Evolutionary conservation across 2,113 vertebrate species (phyloP), one percentile per base, ranked within the genome.

Genomic region (Phaetusa simplex): DNA sequence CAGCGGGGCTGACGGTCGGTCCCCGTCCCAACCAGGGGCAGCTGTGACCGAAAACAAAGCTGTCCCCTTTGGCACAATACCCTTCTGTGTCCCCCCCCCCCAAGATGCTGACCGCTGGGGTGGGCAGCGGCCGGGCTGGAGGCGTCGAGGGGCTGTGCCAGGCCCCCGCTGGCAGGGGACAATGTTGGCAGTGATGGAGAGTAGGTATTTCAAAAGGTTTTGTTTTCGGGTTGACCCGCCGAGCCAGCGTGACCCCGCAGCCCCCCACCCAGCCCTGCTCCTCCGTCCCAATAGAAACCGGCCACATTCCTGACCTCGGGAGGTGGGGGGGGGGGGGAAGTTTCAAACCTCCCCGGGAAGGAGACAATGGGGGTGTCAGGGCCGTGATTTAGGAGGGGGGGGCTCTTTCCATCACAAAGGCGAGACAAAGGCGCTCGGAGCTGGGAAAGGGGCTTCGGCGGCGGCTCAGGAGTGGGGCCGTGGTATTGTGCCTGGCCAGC

Each of bases 151-250:
- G 98, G 97, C 98, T 76, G 98, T 98, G 98, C 98, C 98, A 98
- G 98, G 98, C 98, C 97, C 98, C 98, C 95, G 98, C 98, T 98
- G 98, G 98, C 98, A 98, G 98, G 93, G 97, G 97, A 98, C 98
- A 98, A 98, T 98, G 98, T 98, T 98, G 98, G 98, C 98, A 98
- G 98, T 98, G 98, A 98, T 98, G 98, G 98, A 98, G 98, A 98
- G 98, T 98, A 98, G 98, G 95, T 97, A 98, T 98, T 98, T 98
- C 98, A 98, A 98, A 98, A 98, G 97, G 98, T 98, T 98, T 98
- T 98, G 98, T 98, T 98, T 98, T 97, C 56, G 29, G 74, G 58
- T 97, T 98, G 98, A 98, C 98, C 98, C 95, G 93, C 95, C 71
- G 92, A 97, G 97, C 97, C 93, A 45, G 2, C 94, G 92, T 97